Evolutionary conservation across 1,140 invertebrate species (phyloP), one percentile per base, ranked within the genome.

Genomic region (Leptopilina clavipes): DNA sequence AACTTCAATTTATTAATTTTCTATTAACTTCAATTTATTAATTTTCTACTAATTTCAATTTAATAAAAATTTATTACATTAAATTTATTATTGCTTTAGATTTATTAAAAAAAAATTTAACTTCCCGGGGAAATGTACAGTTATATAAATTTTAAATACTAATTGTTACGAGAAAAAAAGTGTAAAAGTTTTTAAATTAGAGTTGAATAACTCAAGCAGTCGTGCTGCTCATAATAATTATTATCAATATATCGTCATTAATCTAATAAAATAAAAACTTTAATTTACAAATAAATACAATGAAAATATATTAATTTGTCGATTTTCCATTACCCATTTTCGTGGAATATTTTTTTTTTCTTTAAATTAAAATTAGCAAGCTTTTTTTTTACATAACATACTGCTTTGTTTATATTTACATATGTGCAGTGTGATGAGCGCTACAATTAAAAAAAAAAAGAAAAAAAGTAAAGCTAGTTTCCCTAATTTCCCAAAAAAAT

Each of bases 261-360:
- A 10, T 31, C 59, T 65, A 65, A 25, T 65, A 65, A 31, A 65
- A 31, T 65, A 65, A 65, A 31, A 65, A 65, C 59, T 65, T 19
- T 65, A 22, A 65, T 65, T 31, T 37, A 65, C 14, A 65, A 65
- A 65, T 65, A 65, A 65, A 65, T 65, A 65, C 3, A 31, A 40
- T 65, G 22, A 65, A 65, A 65, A 65, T 65, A 65, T 65, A 65
- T 65, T 65, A 65, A 65, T 65, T 65, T 65, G 59, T 31, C 10
- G 19, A 31, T 65, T n/a, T 31, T 65, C 8, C 59, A 8, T 65
- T 65, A 65, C 1, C 59, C 22, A 65, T 14, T 59, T 25, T 25
- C 11, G 56, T 25, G 18, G 25, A 25, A 31, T 3, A 31, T 40
- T 40, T 5, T 8, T 40, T 40, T 40, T 40, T 40, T 31, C 6